Conservation (phyloP, 2,888 invertebrate genomes). For the Heliconius ethilla region DNA sequence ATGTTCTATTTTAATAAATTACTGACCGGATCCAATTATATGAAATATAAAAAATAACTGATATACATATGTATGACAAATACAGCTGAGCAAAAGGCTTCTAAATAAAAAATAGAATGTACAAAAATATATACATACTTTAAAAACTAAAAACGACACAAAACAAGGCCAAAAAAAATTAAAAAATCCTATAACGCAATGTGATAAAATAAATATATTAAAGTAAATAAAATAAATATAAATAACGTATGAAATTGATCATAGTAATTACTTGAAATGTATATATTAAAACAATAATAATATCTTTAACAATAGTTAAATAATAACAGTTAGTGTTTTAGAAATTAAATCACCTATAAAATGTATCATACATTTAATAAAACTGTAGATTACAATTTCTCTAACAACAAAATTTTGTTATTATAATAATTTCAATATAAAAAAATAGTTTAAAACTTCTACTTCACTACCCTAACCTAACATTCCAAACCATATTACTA, state of each 20-base stretch:
- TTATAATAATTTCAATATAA: background rate
- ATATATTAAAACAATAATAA: background rate
- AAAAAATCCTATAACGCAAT: slow-evolving; percentile 32
- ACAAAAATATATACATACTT: slow-evolving; percentile 14
- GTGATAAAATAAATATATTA: slow-evolving; percentile 35
- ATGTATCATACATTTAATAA: background rate
- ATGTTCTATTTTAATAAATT: background rate
- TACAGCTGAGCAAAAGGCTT: slow-evolving; percentile 30
- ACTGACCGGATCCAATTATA: background rate
- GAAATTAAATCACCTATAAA: background rate
- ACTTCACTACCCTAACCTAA: slow-evolving; percentile 1
- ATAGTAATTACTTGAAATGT: background rate
- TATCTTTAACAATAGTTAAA: background rate
- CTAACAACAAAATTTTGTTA: background rate
- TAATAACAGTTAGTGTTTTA: background rate
- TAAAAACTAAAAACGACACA: slow-evolving; percentile 41
- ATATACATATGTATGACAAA: slow-evolving; percentile 6
- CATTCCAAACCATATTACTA: slow-evolving; percentile 18
- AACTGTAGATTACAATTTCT: background rate
- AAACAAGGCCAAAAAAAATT: slow-evolving; percentile 57
- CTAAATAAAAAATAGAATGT: slow-evolving; percentile 17
- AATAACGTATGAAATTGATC: slow-evolving; percentile 8
- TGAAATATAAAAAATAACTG: background rate
- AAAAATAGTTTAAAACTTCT: background rate
- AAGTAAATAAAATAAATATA: slow-evolving; percentile 17